A percentile compares a stretch with the other conserved stretches of the same genome.
These are phyloP conservation scores for Nanorana parkeri DNA, from an alignment of 2,113 vertebrate species.

Conservation along the genomic window DNA sequence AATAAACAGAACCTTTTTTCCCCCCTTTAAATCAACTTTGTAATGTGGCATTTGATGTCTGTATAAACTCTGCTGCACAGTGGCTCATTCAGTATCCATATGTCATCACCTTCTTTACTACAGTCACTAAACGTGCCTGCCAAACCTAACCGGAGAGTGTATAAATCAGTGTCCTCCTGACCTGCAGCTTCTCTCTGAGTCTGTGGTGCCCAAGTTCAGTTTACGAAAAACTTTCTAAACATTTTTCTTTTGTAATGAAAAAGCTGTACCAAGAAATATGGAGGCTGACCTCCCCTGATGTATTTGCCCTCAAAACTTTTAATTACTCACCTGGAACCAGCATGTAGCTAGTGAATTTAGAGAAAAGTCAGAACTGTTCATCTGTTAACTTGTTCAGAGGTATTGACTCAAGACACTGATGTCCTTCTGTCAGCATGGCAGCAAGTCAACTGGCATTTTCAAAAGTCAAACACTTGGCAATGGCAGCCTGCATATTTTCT, in stretches of 20 bases:
- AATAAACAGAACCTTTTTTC: neutral
- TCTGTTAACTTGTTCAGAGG: too few relatives aligned
- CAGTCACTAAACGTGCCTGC: slow-evolving; percentile 38
- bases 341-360: neutral
- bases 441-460: too few relatives aligned
- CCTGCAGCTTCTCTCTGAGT: slow-evolving; percentile 32
- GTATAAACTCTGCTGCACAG: slow-evolving; percentile 30
- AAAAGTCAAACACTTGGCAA: too few relatives aligned
- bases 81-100: slow-evolving; percentile 37
- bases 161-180: slow-evolving; percentile 36
- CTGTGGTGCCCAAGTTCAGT: slow-evolving; percentile 5
- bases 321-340: neutral
- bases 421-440: too few relatives aligned
- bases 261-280: neutral
- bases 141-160: slow-evolving; percentile 20
- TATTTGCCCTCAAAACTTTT: neutral
- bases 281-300: neutral
- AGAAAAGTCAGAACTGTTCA: too few relatives aligned
- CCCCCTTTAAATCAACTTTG: slow-evolving; percentile 6
- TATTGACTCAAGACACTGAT: too few relatives aligned
- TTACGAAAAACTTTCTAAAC: neutral
- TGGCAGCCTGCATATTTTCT: too few relatives aligned
- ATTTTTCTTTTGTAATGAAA: neutral
- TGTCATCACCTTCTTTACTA: slow-evolving; percentile 48
- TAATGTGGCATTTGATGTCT: slow-evolving; percentile 35